Percentiles rank a stretch among this genome's conserved stretches.
phyloP scores from a whole-genome alignment of 2,797 vertebrate species.

The Molossus alvarezi region DNA sequence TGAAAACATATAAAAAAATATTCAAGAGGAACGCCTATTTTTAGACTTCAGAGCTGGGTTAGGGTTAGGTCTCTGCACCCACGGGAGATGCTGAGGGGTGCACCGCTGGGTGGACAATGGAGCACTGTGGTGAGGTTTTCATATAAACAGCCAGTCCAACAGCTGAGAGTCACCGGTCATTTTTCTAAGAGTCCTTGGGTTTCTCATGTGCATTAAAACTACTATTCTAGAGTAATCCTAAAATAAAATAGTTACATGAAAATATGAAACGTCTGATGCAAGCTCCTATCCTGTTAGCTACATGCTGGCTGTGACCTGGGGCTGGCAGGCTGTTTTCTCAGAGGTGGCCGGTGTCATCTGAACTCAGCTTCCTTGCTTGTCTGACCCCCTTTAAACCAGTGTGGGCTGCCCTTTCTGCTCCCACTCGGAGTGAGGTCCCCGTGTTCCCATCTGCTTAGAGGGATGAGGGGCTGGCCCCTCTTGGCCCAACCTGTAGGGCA shows the following conservation, averaged over 20 bases:
- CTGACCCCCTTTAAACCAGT: not conserved
- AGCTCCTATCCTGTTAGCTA: too few relatives aligned
- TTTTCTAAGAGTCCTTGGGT: not conserved
- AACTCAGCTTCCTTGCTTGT: not conserved
- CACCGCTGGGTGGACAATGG: too few relatives aligned
- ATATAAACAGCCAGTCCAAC: not conserved
- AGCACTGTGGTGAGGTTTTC: rapidly evolving
- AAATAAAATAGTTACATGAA: not conserved
- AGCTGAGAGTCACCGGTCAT: not conserved
- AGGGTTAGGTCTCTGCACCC: too few relatives aligned
- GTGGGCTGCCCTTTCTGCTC: not conserved
- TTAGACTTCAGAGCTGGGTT: not conserved
- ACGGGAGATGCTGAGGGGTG: not conserved
- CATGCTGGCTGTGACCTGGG: too few relatives aligned
- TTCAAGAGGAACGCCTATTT: not conserved
- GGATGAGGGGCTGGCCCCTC: not conserved
- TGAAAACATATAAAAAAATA: too few relatives aligned
- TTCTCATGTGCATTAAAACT: not conserved
- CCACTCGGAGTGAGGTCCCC: not conserved
- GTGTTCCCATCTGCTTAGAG: not conserved
- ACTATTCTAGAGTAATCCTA: not conserved
- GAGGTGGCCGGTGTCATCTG: not conserved
- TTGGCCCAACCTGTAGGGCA: rapidly evolving
- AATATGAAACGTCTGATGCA: not conserved
- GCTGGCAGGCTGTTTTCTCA: not conserved